Evolutionary conservation across 2,888 invertebrate species (phyloP), one percentile per base, ranked within the genome.

Genomic region (Acronicta alni): DNA sequence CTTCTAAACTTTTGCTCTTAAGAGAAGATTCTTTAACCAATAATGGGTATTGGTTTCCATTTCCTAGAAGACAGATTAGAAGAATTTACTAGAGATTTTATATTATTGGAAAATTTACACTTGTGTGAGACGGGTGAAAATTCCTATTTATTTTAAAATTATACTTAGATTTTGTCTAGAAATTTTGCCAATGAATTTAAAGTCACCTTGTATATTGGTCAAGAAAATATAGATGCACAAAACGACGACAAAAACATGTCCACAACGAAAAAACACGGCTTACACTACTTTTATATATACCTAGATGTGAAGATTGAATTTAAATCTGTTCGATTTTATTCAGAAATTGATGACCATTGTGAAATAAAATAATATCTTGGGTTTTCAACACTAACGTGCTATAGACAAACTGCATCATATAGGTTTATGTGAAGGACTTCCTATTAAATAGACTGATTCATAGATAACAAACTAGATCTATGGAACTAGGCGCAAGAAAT

Each of bases 361-460:
- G n/a, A 37, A 14, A 18, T 20, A 42, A 42, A 5, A 14, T n/a
- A 35, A 35, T 35, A 35, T 26, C 35, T 57, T 49, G n/a, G 9
- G 15, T 64, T 55, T 60, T 35, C 12, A 23, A 47, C 20, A 8
- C 5, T 17, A 20, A 56, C 37, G 23, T 35, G 32, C 42, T 42
- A 45, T 32, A 17, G n/a, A 35, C 7, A 44, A 43, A 37, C 39
- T 12, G 26, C 35, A 45, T 44, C 43, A 52, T 44, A 51, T 56
- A 20, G 46, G 46, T 53, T 35, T 43, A 23, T 48, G 42, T 43
- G 42, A 57, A 47, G 46, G 23, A 56, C 57, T 62, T 58, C 53
- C 42, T 60, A 64, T 41, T 30, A 66, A 62, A 37, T 69, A 74
- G 20, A 48, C 56, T 43, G 52, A 69, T 63, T 74, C 47, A 68